A percentile compares a stretch with the other conserved stretches of the same genome.
Evolutionary conservation across 2,113 vertebrate genomes (phyloP).

Genomic region (Rhodinocichla rosea): DNA sequence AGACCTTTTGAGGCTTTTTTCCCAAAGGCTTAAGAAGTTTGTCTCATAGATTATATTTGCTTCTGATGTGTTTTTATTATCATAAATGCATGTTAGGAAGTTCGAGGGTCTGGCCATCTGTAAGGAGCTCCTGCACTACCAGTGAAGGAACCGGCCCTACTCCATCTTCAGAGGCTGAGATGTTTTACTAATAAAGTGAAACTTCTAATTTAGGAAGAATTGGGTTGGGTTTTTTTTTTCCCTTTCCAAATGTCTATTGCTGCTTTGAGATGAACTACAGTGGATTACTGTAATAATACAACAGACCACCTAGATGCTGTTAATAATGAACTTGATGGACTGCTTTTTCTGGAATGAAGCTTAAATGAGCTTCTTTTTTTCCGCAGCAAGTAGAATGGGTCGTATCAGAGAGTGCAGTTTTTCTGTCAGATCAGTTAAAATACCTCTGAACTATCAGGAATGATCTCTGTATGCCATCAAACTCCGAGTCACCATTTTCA

Average conservation of each 20-base stretch:
- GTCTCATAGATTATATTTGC: not conserved
- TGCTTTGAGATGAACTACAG: not conserved
- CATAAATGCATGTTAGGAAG: not conserved
- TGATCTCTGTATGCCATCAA: not conserved
- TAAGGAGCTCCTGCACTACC: not conserved
- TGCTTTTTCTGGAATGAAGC: not conserved
- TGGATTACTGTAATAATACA: not conserved
- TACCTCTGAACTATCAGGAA: not conserved
- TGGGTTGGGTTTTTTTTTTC: not conserved
- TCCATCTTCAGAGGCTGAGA: not conserved
- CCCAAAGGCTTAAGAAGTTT: not conserved
- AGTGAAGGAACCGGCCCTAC: not conserved
- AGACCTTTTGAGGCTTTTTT: not conserved
- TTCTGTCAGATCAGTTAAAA: not conserved
- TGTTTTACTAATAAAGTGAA: not conserved
- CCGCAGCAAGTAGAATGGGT: not conserved
- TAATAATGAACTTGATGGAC: not conserved
- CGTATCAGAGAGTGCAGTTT: not conserved
- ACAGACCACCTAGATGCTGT: not conserved
- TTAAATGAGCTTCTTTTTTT: not conserved
- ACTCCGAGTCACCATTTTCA: not conserved
- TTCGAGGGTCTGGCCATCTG: not conserved
- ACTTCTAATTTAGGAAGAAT: not conserved
- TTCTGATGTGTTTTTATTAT: not conserved
- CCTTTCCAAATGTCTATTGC: not conserved